Evolutionary conservation across 2,888 invertebrate genomes (phyloP).

Genomic region (Microctonus aethiopoides): DNA sequence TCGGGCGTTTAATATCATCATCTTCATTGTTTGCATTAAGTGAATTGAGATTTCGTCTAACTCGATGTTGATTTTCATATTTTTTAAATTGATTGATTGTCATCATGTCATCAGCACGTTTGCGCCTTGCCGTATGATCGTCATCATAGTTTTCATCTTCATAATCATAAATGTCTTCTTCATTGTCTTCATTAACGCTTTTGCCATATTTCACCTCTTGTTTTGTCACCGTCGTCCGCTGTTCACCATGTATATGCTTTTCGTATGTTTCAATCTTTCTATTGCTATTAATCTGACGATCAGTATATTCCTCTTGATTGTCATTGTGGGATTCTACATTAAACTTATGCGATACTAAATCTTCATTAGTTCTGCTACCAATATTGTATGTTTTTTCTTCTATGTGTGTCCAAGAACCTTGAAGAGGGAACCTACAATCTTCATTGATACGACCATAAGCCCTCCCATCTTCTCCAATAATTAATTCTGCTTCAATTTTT

Average conservation of each 20-base stretch:
- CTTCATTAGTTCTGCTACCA: constrained; percentile 31
- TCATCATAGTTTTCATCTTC: constrained; percentile 24
- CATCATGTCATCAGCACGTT: background rate
- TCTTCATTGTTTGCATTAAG: background rate
- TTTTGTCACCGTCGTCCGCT: constrained; percentile 46
- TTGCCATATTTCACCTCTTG: constrained; percentile 42
- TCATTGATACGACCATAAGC: constrained; percentile 54
- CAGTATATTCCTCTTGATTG: constrained; percentile 40
- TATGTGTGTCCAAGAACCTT: constrained; percentile 51
- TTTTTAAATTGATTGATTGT: background rate
- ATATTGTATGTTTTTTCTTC: constrained; percentile 49
- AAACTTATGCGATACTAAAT: background rate
- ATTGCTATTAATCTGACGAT: constrained; percentile 34
- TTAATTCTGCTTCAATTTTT: constrained; percentile 52
- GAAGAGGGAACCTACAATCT: constrained; percentile 54
- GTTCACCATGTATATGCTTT: constrained; percentile 51
- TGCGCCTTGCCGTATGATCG: constrained; percentile 7
- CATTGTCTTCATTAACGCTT: constrained; percentile 31
- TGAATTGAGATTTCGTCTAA: background rate
- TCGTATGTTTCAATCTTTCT: constrained; percentile 47
- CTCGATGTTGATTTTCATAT: constrained; percentile 7
- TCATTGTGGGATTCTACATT: constrained; percentile 14
- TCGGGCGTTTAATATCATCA: background rate
- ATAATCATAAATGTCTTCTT: constrained; percentile 37
- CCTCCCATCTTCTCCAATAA: constrained; percentile 50